Evolutionary conservation across 2,888 invertebrate species (phyloP), one percentile per base, ranked within the genome.

Genomic region (Machimus rusticus): DNA sequence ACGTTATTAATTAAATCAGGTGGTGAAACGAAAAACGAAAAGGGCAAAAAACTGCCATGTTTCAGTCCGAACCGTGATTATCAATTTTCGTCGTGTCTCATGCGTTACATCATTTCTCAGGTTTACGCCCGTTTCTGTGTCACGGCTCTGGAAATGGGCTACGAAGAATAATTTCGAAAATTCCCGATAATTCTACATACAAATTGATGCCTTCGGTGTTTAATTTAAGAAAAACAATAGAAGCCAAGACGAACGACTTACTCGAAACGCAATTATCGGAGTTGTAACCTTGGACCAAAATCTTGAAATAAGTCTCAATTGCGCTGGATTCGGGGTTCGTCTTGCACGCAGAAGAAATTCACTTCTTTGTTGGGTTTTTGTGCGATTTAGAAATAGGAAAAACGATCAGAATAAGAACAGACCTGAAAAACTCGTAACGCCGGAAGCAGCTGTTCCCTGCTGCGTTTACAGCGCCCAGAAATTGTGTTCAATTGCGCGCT

Each of bases 71-170:
- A 1, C 76, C 34, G 34, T 76, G 76, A 76, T 78, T 78, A 78
- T 78, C 39, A 78, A 78, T 78, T 78, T 78, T 78, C 23, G 78
- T 16, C 78, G 78, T 78, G 78, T 43, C n/a, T 78, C 43, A 39
- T 46, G 78, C 78, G 43, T 78, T 78, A 78, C 78, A 43, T 78
- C 78, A 78, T 46, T 78, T 43, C 43, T 16, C 78, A 78, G 43
- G 37, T 78, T 46, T 19, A 78, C 43, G 78, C 78, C 78, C n/a
- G 23, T 78, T 78, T 78, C 37, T 78, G 78, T 78, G 43, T 78
- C 78, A 78, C 19, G 78, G 78, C 14, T 39, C 43, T 39, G 43
- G 14, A 39, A 78, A 9, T 78, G 78, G 43, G 37, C 46, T 78
- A 23, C 28, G 37, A 6, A 1, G 19, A 14, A 43, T 78, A 46